Evolutionary conservation across 53 echinoderm and acorn worm species (phyloP), one percentile per base, ranked within the genome.

Genomic region (Arbacia lixula): DNA sequence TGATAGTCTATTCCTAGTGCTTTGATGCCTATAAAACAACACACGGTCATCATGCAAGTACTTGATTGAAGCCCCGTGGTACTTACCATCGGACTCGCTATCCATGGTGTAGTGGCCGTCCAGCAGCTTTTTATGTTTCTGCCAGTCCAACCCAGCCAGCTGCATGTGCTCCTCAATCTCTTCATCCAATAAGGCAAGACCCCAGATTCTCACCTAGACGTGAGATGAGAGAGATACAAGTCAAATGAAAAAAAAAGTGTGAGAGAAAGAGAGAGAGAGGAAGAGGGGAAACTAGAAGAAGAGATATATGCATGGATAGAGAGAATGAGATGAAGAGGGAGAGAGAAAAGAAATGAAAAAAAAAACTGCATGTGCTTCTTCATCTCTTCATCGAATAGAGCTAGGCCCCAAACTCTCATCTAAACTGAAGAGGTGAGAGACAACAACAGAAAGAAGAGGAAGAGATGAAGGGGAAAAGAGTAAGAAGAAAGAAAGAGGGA

Each of bases 41-140:
- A n/a, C 49, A 46, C 14, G 49, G 49, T 46, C 8, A 46, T 14
- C 8, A 3, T 31, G 14, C 1, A 66, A 24, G 38, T 66, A 21
- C 17, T 17, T 2, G 66, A 39, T 66, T 66, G 21, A 66, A 66
- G 41, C 2, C 69, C 16, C 69, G 28, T 43, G 16, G 14, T 33
- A 85, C 86, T 72, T 85, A 97, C 97, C 94, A 65, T 91, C 88
- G 36, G 58, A 72, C 76, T 97, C 97, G 28, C 75, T 86, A 72
- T 97, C 97, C 91, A 97, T 93, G 5, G 86, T 87, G 71, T 91
- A 97, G 60, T 87, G 97, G 31, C 93, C 97, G 29, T 97, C 97
- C 11, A 97, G 83, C 17, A 97, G 75, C 49, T 71, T 83, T 50
- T 91, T 97, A 57, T 97, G 97, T 68, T 88, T 91, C 72, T 97